A percentile compares a stretch with the other conserved stretches of the same genome.
Evolutionary conservation across 2,888 invertebrate genomes (phyloP).

Genomic region (Drosophila gaucha): DNA sequence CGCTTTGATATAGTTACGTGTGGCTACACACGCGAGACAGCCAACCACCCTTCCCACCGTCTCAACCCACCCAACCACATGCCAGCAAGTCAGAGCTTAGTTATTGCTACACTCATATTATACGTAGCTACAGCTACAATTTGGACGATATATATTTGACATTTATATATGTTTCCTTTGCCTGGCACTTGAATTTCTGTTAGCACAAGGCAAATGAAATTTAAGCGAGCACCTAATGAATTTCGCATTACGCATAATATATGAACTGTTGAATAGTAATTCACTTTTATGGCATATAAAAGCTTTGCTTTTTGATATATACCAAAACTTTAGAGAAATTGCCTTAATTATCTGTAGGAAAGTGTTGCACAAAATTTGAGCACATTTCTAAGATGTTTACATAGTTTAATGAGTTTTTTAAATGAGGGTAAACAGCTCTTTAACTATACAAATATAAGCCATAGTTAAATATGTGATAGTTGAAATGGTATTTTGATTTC

Average conservation of each 20-base stretch:
- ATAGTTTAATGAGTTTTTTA: not conserved
- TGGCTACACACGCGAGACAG: conserved; percentile 61
- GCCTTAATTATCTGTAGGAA: conserved; percentile 1
- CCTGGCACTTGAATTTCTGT: conserved; percentile 50
- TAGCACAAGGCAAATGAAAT: conserved; percentile 50
- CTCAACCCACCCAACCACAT: conserved; percentile 3
- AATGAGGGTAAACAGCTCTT: no score
- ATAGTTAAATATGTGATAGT: not conserved
- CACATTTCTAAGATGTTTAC: not conserved
- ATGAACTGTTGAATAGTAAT: conserved; percentile 16
- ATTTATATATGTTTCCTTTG: conserved; percentile 33
- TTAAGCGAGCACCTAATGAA: conserved; percentile 53
- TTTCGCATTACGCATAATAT: conserved; percentile 27
- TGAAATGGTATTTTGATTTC: not conserved
- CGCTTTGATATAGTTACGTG: conserved; percentile 69
- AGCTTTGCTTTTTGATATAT: not conserved
- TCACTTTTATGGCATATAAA: conserved; percentile 14
- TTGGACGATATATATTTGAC: conserved; percentile 27
- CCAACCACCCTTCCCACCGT: not conserved
- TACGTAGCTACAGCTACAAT: conserved; percentile 26
- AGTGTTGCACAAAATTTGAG: not conserved
- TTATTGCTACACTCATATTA: conserved; percentile 58
- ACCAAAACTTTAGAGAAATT: conserved; percentile 6
- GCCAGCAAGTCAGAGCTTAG: conserved; percentile 50
- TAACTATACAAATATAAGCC: no score